A percentile compares a stretch with the other conserved stretches of the same genome.
Conservation (phyloP, 2,113 vertebrate species). For the Himantopus leucocephalus region DNA sequence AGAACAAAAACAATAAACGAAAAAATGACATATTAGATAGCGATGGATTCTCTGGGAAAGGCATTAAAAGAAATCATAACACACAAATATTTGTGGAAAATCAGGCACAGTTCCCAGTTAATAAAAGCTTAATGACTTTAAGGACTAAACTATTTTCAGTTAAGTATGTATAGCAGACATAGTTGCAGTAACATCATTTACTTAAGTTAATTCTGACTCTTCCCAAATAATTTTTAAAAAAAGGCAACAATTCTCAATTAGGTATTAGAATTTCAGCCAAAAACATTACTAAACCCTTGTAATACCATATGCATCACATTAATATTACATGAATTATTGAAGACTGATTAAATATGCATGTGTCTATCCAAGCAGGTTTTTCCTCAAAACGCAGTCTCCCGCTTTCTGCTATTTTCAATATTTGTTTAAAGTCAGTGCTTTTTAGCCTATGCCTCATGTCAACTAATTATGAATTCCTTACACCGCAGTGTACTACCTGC, state of each 20-base stretch:
- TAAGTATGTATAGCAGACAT: not conserved
- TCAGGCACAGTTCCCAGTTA: not conserved
- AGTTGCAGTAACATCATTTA: not conserved
- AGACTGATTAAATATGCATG: conserved; percentile 35
- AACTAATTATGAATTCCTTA: not conserved
- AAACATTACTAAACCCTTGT: not conserved
- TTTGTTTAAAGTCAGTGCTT: conserved; percentile 4
- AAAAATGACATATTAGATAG: not conserved
- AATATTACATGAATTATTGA: conserved; percentile 31
- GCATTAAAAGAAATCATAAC: not conserved
- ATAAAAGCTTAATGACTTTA: not conserved
- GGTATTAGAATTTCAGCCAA: not conserved
- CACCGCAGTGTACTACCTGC: not conserved
- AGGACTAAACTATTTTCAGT: not conserved
- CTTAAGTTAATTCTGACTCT: not conserved
- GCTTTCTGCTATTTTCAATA: conserved; percentile 34
- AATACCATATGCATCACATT: not conserved
- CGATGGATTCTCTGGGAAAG: not conserved
- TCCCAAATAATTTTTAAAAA: not conserved
- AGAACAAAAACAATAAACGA: not conserved
- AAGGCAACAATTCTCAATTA: not conserved
- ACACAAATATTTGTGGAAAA: not conserved
- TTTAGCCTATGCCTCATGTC: not conserved
- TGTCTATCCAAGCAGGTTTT: conserved; percentile 14
- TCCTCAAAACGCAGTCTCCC: not conserved